Conservation (phyloP, 2,113 vertebrate genomes). For the Pterocles orientalis region DNA sequence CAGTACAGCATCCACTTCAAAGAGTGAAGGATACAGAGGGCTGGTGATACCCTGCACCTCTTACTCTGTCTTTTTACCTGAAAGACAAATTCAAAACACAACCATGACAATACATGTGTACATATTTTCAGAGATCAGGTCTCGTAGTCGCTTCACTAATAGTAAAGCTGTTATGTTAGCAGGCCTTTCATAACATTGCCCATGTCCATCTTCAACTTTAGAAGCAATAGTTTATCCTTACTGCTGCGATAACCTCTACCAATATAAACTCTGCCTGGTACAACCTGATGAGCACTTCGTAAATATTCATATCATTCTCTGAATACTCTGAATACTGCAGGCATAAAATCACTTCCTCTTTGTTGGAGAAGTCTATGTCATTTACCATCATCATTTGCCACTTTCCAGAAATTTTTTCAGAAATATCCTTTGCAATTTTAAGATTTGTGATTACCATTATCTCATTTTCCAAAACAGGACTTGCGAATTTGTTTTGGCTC, state of each 20-base stretch:
- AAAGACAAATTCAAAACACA: neutral
- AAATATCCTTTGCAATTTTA: constrained; percentile 18
- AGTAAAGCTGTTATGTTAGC: neutral
- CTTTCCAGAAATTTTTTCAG: constrained; percentile 1
- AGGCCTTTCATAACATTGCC: neutral
- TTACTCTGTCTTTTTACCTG: neutral
- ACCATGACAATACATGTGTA: neutral
- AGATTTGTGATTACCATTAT: neutral
- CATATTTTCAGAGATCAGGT: neutral
- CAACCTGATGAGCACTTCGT: neutral
- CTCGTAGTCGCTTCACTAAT: neutral
- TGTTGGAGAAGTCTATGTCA: neutral
- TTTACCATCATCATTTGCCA: neutral
- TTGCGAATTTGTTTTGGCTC: constrained; percentile 10
- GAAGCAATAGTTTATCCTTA: neutral
- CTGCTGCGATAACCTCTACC: neutral
- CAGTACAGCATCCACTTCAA: neutral
- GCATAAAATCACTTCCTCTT: neutral
- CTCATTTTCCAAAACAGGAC: neutral
- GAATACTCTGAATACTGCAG: neutral
- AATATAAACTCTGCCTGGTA: neutral
- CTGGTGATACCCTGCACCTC: rapidly evolving
- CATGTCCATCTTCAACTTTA: neutral
- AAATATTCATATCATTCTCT: neutral
- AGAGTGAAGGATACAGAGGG: neutral